These are phyloP conservation scores for Riparia riparia DNA, from an alignment of 2,113 vertebrate species.

Conservation along the genomic window DNA sequence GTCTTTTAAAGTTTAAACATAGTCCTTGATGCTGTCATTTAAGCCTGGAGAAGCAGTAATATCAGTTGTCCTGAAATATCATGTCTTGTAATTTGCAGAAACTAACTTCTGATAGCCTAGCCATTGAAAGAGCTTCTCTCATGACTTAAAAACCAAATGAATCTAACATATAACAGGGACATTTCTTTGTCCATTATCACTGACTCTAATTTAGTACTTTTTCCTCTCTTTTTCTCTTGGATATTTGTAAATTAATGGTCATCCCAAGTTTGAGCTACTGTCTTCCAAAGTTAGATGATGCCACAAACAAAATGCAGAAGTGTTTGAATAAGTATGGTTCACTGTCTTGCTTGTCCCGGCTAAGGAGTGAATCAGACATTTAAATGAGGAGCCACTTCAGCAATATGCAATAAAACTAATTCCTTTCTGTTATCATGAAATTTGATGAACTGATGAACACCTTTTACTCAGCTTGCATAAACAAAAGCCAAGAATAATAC, in stretches of 20 bases:
- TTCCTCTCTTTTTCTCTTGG: background rate
- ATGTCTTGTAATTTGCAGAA: background rate
- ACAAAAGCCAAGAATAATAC: background rate
- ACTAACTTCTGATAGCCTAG: background rate
- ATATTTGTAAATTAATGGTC: background rate
- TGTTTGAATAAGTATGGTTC: background rate
- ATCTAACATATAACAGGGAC: background rate
- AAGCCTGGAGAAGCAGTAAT: background rate
- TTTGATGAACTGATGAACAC: background rate
- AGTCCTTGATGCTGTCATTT: background rate
- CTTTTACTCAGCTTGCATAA: background rate
- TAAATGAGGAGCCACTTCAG: background rate
- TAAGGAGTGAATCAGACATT: conserved; percentile 7
- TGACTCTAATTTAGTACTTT: background rate
- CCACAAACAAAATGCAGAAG: background rate
- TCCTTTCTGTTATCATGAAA: background rate
- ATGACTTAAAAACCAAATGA: background rate
- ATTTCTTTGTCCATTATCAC: background rate
- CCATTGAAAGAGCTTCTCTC: background rate
- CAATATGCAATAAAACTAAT: background rate
- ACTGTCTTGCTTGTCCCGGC: background rate
- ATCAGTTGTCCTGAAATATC: background rate
- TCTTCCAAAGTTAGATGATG: background rate
- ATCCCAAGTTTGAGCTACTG: background rate
- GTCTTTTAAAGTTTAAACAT: background rate